Percentiles rank a stretch among this genome's conserved stretches.
These are phyloP conservation scores for Bos taurus DNA, from an alignment of 2,113 vertebrate genomes.

Conservation along the genomic window DNA sequence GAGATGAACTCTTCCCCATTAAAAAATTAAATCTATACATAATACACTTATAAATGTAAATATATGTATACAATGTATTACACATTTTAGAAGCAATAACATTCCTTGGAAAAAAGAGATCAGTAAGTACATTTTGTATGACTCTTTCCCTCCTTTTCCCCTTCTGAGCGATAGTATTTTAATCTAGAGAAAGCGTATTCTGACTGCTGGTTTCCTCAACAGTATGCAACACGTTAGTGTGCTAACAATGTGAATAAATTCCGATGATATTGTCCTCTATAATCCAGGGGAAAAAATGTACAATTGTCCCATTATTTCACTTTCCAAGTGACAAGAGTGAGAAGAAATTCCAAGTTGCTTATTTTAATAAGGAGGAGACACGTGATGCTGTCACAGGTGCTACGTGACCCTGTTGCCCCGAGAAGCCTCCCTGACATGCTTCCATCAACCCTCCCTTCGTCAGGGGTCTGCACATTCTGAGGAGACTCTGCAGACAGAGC, in stretches of 20 bases:
- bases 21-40: not conserved
- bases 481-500: not conserved
- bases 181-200: not conserved
- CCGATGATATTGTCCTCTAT: not conserved
- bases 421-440: not conserved
- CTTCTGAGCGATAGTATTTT: not conserved
- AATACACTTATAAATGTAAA: not conserved
- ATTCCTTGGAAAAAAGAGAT: not conserved
- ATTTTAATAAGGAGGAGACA: not conserved
- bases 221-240: not conserved
- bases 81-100: not conserved
- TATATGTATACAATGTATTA: not conserved
- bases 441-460: not conserved
- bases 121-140: not conserved
- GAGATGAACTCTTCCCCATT: not conserved
- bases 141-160: not conserved
- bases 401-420: not conserved
- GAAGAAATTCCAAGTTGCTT: not conserved
- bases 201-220: not conserved
- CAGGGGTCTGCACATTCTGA: not conserved
- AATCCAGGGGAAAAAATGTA: not conserved
- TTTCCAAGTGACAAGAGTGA: not conserved
- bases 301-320: not conserved
- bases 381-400: not conserved
- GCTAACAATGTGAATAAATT: not conserved